Evolutionary conservation across 2,797 vertebrate genomes (phyloP).

Genomic region (Serranus cabrilla): DNA sequence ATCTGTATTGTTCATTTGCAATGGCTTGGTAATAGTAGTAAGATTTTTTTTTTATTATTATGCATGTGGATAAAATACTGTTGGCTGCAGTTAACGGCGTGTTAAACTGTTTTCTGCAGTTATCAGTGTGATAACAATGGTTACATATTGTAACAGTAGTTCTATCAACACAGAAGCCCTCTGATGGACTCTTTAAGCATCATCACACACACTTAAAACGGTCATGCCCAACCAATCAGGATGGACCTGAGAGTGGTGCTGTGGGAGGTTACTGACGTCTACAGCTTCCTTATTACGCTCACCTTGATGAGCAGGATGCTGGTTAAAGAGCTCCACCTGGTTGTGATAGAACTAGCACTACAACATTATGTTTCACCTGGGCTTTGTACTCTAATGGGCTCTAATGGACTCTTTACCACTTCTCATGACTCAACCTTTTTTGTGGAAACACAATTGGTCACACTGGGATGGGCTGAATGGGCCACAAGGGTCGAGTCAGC

Average conservation of each 20-base stretch:
- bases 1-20: slow-evolving; percentile 70
- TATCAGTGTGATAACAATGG: slow-evolving; percentile 50
- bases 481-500: neutral
- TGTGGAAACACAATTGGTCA: slow-evolving; percentile 24
- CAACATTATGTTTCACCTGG: slow-evolving; percentile 18
- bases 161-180: slow-evolving; percentile 38
- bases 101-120: slow-evolving; percentile 53
- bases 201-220: slow-evolving; percentile 8
- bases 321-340: slow-evolving; percentile 25
- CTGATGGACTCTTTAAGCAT: slow-evolving; percentile 23
- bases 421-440: slow-evolving; percentile 12
- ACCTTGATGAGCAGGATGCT: slow-evolving; percentile 9
- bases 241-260: slow-evolving; percentile 5
- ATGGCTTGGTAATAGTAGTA: slow-evolving; percentile 69
- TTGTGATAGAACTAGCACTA: slow-evolving; percentile 29
- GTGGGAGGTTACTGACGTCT: neutral
- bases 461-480: neutral
- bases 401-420: slow-evolving; percentile 12
- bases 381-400: slow-evolving; percentile 40
- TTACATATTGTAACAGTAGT: slow-evolving; percentile 64
- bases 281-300: slow-evolving; percentile 13
- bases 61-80: slow-evolving; percentile 71
- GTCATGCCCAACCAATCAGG: slow-evolving; percentile 24
- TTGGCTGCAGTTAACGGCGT: slow-evolving; percentile 49
- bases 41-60: slow-evolving; percentile 51